These are phyloP conservation scores for Drosophila eugracilis DNA, from an alignment of 1,140 invertebrate genomes.

Conservation along the genomic window DNA sequence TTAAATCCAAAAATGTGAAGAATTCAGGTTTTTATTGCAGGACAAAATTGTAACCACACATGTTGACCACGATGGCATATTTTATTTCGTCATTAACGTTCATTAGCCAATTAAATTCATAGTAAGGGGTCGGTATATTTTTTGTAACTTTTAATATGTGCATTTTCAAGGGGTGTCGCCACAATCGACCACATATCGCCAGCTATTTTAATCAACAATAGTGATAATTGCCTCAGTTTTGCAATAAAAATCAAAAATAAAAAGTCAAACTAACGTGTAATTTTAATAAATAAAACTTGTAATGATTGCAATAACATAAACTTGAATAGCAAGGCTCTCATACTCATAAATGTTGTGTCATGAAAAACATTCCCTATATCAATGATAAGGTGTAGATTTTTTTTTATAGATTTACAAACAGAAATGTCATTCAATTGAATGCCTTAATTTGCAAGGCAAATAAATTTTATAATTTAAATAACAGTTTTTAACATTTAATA, in stretches of 20 bases:
- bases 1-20: background rate
- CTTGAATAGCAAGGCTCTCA: background rate
- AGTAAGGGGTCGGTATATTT: background rate
- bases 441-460: no score
- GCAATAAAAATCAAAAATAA: background rate
- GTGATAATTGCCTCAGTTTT: background rate
- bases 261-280: background rate
- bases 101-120: background rate
- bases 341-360: no score
- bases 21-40: background rate
- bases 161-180: background rate
- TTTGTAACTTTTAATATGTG: background rate
- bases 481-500: background rate
- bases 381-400: no score
- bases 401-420: no score
- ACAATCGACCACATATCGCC: background rate
- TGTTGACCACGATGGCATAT: background rate
- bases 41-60: background rate
- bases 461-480: no score
- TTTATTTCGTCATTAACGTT: slow-evolving; percentile 11
- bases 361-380: no score
- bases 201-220: background rate
- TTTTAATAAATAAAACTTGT: background rate
- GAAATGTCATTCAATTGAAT: no score
- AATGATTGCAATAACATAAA: background rate